Base-by-base conservation (phyloP, 2,888 invertebrate genomes). In the Phorcus lineatus region DNA sequence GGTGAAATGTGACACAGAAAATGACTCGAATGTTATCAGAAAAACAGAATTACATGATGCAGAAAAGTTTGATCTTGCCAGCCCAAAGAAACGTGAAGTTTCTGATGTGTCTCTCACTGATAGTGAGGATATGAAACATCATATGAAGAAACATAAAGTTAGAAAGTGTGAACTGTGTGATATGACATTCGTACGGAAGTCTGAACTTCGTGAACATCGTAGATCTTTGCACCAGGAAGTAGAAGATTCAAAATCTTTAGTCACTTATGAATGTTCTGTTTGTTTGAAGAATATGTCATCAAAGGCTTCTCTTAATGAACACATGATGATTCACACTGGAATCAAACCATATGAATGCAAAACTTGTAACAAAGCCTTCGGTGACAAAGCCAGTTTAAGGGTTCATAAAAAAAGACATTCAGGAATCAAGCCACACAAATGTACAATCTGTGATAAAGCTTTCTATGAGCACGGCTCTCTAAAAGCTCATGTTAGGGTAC, bases 291-390 rank as follows among this genome's bases (percentile, higher is more conserved):
- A 47, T 11, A 13, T 47, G 47, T 11, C 47, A 1, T 47, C 47
- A 47, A 47, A 47, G 13, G 4, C 47, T 6, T 11, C 80, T 11
- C 67, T 85, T n/a, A 83, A 82, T 11, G 76, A 81, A 36, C 85
- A 85, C 40, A 79, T 80, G 80, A 62, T 81, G 11, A 81, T 80
- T 53, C 85, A 85, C 75, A 70, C 79, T 9, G 82, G 82, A 0
- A 75, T 74, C n/a, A 66, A 74, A 17, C 82, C 83, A 0, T 84
- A 78, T 70, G 28, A 79, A 31, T 85, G 85, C 74, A 81, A 84
- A 19, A 40, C 80, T n/a, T 85, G 85, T 77, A 83, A 83, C 9
- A 79, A n/a, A 13, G 36, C 78, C n/a, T 70, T 70, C 11, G 19
- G 36, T 19, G 40, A 40, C 19, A 70, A n/a, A 11, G 17, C 17